These are phyloP conservation scores for Eulemur coronatus DNA, from an alignment of 2,797 vertebrate species.

Conservation along the genomic window DNA sequence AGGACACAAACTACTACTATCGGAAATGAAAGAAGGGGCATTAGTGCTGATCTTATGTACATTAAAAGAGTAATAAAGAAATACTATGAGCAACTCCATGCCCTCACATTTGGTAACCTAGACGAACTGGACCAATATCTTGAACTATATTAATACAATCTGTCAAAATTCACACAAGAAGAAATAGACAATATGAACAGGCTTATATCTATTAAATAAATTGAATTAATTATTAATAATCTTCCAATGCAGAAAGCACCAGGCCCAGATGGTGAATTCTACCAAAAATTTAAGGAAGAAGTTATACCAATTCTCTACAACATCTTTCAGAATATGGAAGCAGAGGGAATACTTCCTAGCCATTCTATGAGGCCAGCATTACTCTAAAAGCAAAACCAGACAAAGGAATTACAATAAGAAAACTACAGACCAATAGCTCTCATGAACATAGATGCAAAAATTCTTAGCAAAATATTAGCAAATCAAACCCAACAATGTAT, in stretches of 20 bases:
- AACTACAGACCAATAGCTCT: neutral
- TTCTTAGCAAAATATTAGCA: neutral
- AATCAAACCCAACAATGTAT: neutral
- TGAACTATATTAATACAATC: neutral
- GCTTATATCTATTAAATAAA: neutral
- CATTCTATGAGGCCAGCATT: neutral
- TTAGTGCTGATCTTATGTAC: neutral
- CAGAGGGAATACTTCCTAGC: neutral
- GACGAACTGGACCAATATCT: neutral
- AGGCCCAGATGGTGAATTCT: neutral
- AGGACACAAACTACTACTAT: neutral
- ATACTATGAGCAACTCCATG: neutral
- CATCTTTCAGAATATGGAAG: neutral
- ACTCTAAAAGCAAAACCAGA: neutral
- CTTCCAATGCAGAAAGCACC: neutral
- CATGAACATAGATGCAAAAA: neutral
- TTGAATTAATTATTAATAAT: neutral
- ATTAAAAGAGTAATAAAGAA: neutral
- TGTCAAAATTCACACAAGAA: neutral
- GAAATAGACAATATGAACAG: neutral
- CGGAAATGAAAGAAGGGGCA: neutral
- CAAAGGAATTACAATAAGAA: neutral
- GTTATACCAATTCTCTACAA: neutral
- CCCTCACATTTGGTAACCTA: neutral
- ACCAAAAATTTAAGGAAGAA: neutral